phyloP scores from a whole-genome alignment of 2,113 vertebrate species.

The Brachyhypopomus gauderio region DNA sequence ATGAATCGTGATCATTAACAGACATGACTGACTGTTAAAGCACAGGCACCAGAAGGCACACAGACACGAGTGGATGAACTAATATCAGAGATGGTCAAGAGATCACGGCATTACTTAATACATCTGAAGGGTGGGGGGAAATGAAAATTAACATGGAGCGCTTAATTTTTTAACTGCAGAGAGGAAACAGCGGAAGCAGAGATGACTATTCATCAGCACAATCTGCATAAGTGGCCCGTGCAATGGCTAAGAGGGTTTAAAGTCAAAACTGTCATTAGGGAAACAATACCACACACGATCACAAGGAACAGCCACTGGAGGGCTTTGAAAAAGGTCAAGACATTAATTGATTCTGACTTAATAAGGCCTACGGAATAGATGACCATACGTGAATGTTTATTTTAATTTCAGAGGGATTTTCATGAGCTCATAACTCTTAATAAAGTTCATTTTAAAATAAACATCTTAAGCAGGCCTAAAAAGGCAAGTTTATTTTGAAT shows the following conservation, averaged over 20 bases:
- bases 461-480: no score
- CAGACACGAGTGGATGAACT: slow-evolving; percentile 69
- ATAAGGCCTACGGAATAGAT: slow-evolving; percentile 57
- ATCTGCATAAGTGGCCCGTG: slow-evolving; percentile 70
- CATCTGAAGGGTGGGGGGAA: slow-evolving; percentile 65
- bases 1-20: background rate
- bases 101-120: slow-evolving; percentile 71
- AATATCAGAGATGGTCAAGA: slow-evolving; percentile 71
- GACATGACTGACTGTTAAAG: background rate
- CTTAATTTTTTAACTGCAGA: slow-evolving; percentile 71
- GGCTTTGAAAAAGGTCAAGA: slow-evolving; percentile 59
- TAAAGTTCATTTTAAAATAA: no score
- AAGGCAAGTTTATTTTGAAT: no score
- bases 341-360: slow-evolving; percentile 60
- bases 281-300: slow-evolving; percentile 71
- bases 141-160: slow-evolving; percentile 73
- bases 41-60: slow-evolving; percentile 46
- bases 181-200: slow-evolving; percentile 70
- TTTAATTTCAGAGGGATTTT: background rate
- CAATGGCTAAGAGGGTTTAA: slow-evolving; percentile 73
- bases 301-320: slow-evolving; percentile 71
- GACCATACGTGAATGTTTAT: slow-evolving; percentile 40
- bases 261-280: slow-evolving; percentile 75
- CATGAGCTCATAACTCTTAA: no score
- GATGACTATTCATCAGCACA: slow-evolving; percentile 73